Evolutionary conservation across 1,140 invertebrate genomes (phyloP), one percentile per base, ranked within the genome.

Genomic region (Platyscapa corneri): DNA sequence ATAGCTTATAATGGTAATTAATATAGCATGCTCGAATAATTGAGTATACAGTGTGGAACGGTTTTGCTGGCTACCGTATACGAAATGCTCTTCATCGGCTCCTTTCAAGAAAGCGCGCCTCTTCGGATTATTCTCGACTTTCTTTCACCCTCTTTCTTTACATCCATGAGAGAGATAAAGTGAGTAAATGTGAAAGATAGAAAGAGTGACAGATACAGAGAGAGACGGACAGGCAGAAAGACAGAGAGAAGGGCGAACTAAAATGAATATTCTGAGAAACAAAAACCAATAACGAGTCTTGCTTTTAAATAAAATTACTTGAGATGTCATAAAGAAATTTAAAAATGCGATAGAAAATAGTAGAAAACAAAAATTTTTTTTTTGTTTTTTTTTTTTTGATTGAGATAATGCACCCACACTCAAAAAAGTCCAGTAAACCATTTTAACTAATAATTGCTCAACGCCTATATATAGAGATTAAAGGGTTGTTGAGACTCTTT

Each of bases 11-110:
- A 85, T 75, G 86, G 88, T 88, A n/a, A n/a, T 91, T 90, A 91
- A 64, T 80, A 80, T 67, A 80, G 90, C 91, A 92, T 91, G 90
- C 86, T 88, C 88, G 89, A 91, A 91, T 93, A 93, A 93, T 93
- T 93, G 91, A 91, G 90, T 92, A n/a, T n/a, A 91, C 89, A 93
- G 91, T 92, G 91, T 90, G 88, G 86, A 23, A 78, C 46, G 76
- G 49, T 30, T 30, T 39, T 16, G 14, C 88, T 86, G 88, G 91
- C 91, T 92, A 92, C 91, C 88, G 92, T 92, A 89, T 53, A 78
- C 30, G 20, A 78, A 32, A 8, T 16, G 49, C 10, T 27, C 88
- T 88, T 87, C n/a, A 90, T 89, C 91, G 91, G 90, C 89, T 90
- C 87, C 90, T 91, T 91, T 91, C 88, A 91, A 88, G 80, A 82